Evolutionary conservation across 2,797 vertebrate genomes (phyloP), one percentile per base, ranked within the genome.

Genomic region (Catostomus latipinnis): DNA sequence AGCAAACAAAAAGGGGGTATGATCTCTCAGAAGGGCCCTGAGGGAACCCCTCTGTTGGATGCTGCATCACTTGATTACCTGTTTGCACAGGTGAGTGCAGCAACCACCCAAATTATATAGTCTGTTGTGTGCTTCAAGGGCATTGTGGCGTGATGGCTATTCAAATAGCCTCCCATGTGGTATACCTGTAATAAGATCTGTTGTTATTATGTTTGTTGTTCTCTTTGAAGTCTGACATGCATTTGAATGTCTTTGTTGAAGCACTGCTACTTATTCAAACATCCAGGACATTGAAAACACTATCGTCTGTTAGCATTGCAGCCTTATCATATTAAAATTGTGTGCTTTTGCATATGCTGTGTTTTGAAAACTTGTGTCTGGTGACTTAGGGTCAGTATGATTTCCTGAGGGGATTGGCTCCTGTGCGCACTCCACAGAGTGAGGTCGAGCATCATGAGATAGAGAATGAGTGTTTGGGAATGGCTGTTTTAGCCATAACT

Each of bases 401-500:
- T 89, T 94, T 99, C 61, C 95, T 98, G 82, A 96, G 92, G 49
- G 96, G 96, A 5, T 68, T 96, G 85, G 94, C 96, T 13, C 96
- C 96, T 1, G 91, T 99, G 74, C 93, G 97, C 18, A 90, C 86
- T 0, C 89, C 94, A 10, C 93, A 92, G 72, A 95, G 73, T 0
- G 97, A 99, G 2, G 82, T 89, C 5, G 98, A 99, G 68, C 92
- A 93, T 8, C 97, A 98, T 0, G 98, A 98, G 76, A 98, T 98
- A 0, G 98, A 99, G 86, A 99, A 99, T 0, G 98, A 99, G 80
- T 99, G 98, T 8, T 90, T 99, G 90, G 98, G 98, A 0, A 99
- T 99, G 98, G 98, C 98, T 0, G 98, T 99, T 53, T 92, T 99
- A 71, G 97, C 97, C 1, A 99, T 99, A 86, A 97, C 96, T 8